Conservation (phyloP, 2,888 invertebrate genomes). For the Antheraea assamensis region DNA sequence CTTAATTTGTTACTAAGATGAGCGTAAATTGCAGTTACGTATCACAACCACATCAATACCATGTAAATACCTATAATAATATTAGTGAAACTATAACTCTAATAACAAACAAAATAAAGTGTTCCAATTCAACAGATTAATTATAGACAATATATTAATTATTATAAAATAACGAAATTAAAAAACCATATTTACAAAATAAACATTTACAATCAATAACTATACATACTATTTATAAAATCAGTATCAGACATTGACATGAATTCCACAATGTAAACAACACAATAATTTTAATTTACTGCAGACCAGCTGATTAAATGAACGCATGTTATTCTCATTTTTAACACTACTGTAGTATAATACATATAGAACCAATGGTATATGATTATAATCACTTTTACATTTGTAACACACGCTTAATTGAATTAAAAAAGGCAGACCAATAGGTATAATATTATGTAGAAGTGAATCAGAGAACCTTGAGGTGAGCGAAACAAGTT, state of each 20-base stretch:
- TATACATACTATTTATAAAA: conserved; percentile 25
- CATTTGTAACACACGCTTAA: conserved; percentile 9
- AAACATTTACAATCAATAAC: conserved; percentile 2
- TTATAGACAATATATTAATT: not conserved
- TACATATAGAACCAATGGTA: not conserved
- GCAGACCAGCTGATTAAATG: conserved; percentile 40
- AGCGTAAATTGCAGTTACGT: not conserved
- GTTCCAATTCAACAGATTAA: not conserved
- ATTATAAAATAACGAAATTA: conserved; percentile 11
- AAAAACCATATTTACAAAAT: not conserved
- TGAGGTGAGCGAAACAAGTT: conserved; percentile 29
- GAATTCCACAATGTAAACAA: conserved; percentile 42
- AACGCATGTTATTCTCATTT: conserved; percentile 28
- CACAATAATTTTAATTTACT: conserved; percentile 38
- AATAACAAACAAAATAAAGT: not conserved
- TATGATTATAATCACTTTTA: conserved; percentile 9
- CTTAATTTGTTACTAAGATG: no score
- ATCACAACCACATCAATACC: not conserved
- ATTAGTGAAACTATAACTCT: not conserved
- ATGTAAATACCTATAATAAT: no score
- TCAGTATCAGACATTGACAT: conserved; percentile 41
- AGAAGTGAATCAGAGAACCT: conserved; percentile 26
- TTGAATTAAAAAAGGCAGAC: conserved; percentile 19
- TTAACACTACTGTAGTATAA: conserved; percentile 22
- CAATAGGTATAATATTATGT: conserved; percentile 11